These are phyloP conservation scores for Ichneumoninae sp. DNA, from an alignment of 2,888 invertebrate species.

Conservation along the genomic window DNA sequence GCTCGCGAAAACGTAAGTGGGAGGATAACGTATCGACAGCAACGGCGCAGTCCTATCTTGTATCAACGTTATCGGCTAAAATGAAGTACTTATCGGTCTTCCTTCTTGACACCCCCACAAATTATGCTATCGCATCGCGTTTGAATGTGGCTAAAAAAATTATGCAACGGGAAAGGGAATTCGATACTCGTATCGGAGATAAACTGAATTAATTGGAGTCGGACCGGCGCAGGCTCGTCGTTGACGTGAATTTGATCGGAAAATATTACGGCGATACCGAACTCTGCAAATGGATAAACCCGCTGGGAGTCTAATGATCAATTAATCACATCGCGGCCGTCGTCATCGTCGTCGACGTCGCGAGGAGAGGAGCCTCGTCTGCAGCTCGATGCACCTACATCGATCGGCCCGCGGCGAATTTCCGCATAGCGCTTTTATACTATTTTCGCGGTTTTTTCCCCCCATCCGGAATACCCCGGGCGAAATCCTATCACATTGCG, in stretches of 20 bases:
- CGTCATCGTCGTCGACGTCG: conserved; percentile 27
- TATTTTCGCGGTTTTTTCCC: neutral
- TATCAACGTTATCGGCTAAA: neutral
- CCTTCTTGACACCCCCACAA: neutral
- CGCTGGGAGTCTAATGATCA: conserved; percentile 48
- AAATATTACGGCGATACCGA: conserved; percentile 20
- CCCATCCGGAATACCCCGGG: neutral
- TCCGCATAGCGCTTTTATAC: conserved; percentile 30
- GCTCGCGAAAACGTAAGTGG: too few relatives aligned
- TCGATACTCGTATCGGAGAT: neutral
- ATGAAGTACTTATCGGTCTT: neutral
- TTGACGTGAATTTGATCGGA: conserved; percentile 29
- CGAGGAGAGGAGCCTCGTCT: conserved; percentile 15
- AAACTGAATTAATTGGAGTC: conserved; percentile 20
- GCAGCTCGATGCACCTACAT: conserved; percentile 51
- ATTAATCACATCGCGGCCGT: conserved; percentile 43
- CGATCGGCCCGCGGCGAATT: conserved; percentile 41
- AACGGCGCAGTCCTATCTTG: neutral
- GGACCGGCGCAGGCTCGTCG: neutral
- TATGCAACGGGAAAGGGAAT: neutral
- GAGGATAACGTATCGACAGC: neutral
- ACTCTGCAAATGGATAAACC: conserved; percentile 47
- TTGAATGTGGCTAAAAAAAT: neutral
- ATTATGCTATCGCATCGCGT: neutral
- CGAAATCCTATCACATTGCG: neutral